Percentiles rank a stretch among this genome's conserved stretches.
These are phyloP conservation scores for Cervus canadensis DNA, from an alignment of 2,113 vertebrate genomes.

Conservation along the genomic window DNA sequence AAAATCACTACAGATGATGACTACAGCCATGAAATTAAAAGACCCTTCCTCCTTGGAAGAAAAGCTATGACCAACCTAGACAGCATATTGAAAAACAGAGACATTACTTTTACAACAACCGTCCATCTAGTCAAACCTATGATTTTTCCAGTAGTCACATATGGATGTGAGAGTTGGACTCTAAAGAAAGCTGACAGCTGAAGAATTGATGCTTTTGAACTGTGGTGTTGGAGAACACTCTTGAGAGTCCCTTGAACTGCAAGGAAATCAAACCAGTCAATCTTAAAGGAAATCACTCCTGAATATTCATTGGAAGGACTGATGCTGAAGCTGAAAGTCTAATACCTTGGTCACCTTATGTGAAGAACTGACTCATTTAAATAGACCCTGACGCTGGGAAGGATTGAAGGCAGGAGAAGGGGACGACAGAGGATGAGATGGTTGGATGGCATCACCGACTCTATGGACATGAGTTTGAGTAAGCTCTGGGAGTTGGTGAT, in stretches of 20 bases:
- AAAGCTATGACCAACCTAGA: neutral
- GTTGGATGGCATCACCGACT: neutral
- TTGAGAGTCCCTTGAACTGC: neutral
- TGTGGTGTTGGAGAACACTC: neutral
- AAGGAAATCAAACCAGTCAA: neutral
- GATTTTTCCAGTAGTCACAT: neutral
- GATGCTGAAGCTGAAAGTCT: neutral
- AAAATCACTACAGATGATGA: neutral
- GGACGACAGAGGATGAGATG: neutral
- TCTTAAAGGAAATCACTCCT: neutral
- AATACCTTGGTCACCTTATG: neutral
- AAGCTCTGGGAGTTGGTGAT: rapidly evolving
- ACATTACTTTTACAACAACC: neutral
- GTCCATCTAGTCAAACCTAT: neutral
- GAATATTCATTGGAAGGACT: neutral
- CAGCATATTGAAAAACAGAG: neutral
- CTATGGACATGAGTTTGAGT: neutral
- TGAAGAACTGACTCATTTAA: neutral
- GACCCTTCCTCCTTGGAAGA: rapidly evolving
- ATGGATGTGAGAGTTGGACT: neutral
- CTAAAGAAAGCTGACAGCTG: neutral
- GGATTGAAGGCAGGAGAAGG: neutral
- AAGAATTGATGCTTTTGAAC: neutral
- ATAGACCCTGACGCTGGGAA: neutral
- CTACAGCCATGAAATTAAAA: neutral